These are phyloP conservation scores for Drosophila arizonae DNA, from an alignment of 1,140 invertebrate genomes.

Conservation along the genomic window DNA sequence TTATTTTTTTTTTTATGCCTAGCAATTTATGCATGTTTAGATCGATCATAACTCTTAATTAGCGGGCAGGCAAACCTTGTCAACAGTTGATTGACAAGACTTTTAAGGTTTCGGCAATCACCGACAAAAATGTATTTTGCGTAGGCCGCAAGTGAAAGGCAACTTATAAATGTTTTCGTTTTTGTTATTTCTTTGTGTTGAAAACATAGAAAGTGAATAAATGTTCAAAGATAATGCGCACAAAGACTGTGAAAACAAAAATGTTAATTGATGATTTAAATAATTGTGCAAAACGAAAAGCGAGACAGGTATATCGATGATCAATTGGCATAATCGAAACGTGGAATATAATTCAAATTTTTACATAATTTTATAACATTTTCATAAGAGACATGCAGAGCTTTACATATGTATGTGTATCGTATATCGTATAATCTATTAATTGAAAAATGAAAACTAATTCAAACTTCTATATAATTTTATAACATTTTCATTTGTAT, in stretches of 20 bases:
- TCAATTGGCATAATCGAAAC: no score
- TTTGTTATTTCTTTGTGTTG: slow-evolving; percentile 2
- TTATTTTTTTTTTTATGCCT: slow-evolving; percentile 18
- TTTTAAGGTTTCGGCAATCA: slow-evolving; percentile 75
- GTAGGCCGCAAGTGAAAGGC: slow-evolving; percentile 74
- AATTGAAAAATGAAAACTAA: no score
- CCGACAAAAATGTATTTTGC: slow-evolving; percentile 50
- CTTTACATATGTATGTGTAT: no score
- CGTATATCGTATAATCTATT: no score
- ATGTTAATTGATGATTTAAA: slow-evolving; percentile 6
- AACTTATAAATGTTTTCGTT: slow-evolving; percentile 10
- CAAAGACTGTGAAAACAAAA: neutral
- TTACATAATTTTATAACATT: no score
- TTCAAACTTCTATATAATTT: no score
- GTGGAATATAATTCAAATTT: no score
- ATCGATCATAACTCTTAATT: slow-evolving; percentile 79
- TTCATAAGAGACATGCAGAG: neutral
- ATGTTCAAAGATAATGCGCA: neutral
- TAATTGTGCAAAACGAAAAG: neutral
- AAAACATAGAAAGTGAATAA: slow-evolving; percentile 32
- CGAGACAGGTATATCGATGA: neutral
- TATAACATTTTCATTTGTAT: no score
- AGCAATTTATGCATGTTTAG: slow-evolving; percentile 73
- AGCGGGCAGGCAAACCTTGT: slow-evolving; percentile 69
- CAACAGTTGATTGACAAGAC: slow-evolving; percentile 79